Evolutionary conservation across 2,888 invertebrate species (phyloP).

Genomic region (Aphrophora alni): DNA sequence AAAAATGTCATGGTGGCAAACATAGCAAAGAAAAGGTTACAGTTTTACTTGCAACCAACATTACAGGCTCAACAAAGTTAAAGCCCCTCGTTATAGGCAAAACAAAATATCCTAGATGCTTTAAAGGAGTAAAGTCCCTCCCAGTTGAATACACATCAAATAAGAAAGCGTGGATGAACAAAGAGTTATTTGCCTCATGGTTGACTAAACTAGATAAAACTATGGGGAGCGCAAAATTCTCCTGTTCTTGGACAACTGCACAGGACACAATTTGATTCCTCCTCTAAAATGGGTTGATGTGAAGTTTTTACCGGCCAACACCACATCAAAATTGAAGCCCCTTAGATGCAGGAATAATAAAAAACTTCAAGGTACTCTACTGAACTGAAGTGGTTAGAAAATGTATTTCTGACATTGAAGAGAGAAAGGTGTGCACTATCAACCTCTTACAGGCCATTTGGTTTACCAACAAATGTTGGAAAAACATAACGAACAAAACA

Average conservation of each 20-base stretch:
- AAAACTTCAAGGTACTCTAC: constrained; percentile 28
- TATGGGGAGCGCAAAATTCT: not conserved
- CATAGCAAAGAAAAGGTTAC: constrained; percentile 51
- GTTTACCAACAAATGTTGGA: constrained; percentile 48
- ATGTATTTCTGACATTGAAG: not conserved
- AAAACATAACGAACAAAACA: constrained; percentile 46
- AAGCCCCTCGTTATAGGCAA: constrained; percentile 24
- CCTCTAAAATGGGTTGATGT: too few species aligned
- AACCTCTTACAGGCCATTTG: constrained; percentile 38
- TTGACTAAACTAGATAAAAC: constrained; percentile 46
- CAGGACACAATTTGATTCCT: constrained; percentile 29
- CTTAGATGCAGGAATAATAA: constrained; percentile 44
- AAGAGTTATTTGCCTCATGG: constrained; percentile 49
- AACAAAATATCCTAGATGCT: constrained; percentile 52
- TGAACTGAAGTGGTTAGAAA: constrained; percentile 1
- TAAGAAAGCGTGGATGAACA: constrained; percentile 55
- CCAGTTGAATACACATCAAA: constrained; percentile 52
- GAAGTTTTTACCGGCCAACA: too few species aligned
- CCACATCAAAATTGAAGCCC: too few species aligned
- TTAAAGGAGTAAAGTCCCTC: constrained; percentile 47
- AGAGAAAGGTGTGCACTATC: not conserved
- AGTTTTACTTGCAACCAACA: constrained; percentile 18
- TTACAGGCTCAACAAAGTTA: not conserved
- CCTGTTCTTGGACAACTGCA: constrained; percentile 44
- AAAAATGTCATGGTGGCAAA: constrained; percentile 54